Base-by-base conservation (phyloP, 2,113 vertebrate genomes). In the Sinocyclocheilus anophthalmus region DNA sequence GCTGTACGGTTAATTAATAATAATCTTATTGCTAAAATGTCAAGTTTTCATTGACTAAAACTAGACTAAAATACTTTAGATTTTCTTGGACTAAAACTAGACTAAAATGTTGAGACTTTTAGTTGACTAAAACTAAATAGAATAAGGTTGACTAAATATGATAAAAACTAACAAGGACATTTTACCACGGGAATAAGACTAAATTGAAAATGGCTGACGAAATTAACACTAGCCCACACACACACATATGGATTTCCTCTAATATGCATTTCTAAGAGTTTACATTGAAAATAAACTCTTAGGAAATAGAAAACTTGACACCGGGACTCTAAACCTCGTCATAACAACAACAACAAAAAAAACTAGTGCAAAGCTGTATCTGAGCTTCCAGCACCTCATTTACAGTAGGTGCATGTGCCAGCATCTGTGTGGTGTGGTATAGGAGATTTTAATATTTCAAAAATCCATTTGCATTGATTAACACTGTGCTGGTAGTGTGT, bases 401-500 rank as follows among this genome's bases (percentile, higher is more conserved):
- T 55, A 55, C 4, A 55, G 37, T 37, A 33, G 50, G 30, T 59
- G 53, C 16, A 33, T 2, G 26, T 79, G 63, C 14, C 53, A 24
- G 59, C 76, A 59, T 59, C 76, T 59, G 77, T 61, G 55, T n/a
- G 72, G 33, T 9, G 57, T n/a, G 20, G 57, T 63, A n/a, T 59
- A 45, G 22, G 30, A 86, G 33, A 90, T 93, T 93, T 93, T 91
- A 93, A 94, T 93, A 91, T 92, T 90, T 86, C 88, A 70, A 92
- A 93, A 93, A 93, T 90, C 89, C 89, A 92, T 93, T 93, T 92
- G 90, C 90, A 91, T 89, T 63, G 79, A 90, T 91, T 90, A 93
- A 89, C 89, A 90, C 76, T 69, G 88, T 45, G 76, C 88, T 93
- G 92, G 89, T 91, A 89, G 84, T 85, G 83, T 88, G 90, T 89